phyloP scores from a whole-genome alignment of 2,888 invertebrate genomes.

The Eupithecia abbreviata region DNA sequence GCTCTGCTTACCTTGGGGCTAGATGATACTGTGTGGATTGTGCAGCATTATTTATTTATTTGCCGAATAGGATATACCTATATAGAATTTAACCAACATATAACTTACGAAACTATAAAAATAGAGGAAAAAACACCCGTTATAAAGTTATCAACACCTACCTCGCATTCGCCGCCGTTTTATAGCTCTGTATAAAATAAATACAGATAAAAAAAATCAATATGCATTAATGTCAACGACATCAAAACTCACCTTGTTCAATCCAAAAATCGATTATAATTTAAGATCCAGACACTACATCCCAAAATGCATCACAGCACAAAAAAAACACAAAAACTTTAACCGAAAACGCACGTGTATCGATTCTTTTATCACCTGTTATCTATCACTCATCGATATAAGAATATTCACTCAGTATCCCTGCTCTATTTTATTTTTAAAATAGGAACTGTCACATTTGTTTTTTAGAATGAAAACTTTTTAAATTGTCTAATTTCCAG shows the following conservation, averaged over 20 bases:
- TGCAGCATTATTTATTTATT: no score
- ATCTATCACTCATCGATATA: conserved; percentile 47
- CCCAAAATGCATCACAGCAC: conserved; percentile 70
- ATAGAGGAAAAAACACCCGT: conserved; percentile 21
- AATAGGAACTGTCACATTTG: conserved; percentile 47
- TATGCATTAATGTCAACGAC: conserved; percentile 59
- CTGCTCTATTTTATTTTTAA: conserved; percentile 37
- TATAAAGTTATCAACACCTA: conserved; percentile 28
- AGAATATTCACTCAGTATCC: conserved; percentile 16
- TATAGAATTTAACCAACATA: not conserved
- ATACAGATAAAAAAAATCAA: not conserved
- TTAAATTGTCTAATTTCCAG: conserved; percentile 51
- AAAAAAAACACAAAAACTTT: conserved; percentile 53
- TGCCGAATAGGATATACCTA: no score
- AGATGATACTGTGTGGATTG: no score
- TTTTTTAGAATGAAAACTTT: conserved; percentile 35
- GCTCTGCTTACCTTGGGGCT: no score
- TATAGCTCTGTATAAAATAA: conserved; percentile 19
- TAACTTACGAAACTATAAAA: not conserved
- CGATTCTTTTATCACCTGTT: conserved; percentile 68
- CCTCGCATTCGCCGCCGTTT: conserved; percentile 13
- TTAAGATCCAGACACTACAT: conserved; percentile 62
- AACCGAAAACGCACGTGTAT: conserved; percentile 54
- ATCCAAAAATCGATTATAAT: conserved; percentile 68
- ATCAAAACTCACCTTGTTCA: conserved; percentile 71